Base-by-base conservation (phyloP, 2,797 vertebrate genomes). In the Phyllotis vaccarum region DNA sequence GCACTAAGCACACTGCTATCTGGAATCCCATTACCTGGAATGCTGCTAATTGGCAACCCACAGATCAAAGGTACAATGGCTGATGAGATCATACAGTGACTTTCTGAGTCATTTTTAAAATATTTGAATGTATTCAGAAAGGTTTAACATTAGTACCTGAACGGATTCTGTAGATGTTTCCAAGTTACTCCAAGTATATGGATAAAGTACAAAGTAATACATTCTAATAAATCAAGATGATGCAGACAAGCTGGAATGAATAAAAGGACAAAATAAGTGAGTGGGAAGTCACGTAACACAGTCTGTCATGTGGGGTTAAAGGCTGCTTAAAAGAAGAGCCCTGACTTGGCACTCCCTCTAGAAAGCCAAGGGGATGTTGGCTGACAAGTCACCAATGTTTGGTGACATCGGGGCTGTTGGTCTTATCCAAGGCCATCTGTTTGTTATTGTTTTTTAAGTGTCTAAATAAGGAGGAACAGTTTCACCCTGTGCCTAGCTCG, bases 71-170 rank as follows among this genome's bases (percentile, higher is more conserved):
- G 90, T 19, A 58, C 31, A 68, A 17, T 68, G 54, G 87, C 34
- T 56, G 43, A 90, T 13, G 56, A 94, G 87, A 66, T 62, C 78
- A 87, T 86, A 58, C 80, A 60, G 27, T 34, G 54, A 74, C 88
- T 95, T 92, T 56, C n/a, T 85, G 94, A 96, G 52, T 31, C 58
- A 89, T 34, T 91, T 70, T 74, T 85, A 90, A 95, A 96, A 94
- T 54, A 82, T 24, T 29, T 82, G 11, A 72, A 62, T 75, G 22
- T 56, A 19, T 64, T 86, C 68, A 82, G 21, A 54, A 49, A 64
- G 76, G 70, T 49, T 91, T 95, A 94, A 91, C 78, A 10, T 29
- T 19, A n/a, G 27, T 31, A 40, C 78, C 75, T 89, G 68, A 70
- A 83, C 49, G 37, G 60, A 58, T 86, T 80, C 81, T 66, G 14